Evolutionary conservation across 2,888 invertebrate species (phyloP).

Genomic region (Sphecodes monilicornis): DNA sequence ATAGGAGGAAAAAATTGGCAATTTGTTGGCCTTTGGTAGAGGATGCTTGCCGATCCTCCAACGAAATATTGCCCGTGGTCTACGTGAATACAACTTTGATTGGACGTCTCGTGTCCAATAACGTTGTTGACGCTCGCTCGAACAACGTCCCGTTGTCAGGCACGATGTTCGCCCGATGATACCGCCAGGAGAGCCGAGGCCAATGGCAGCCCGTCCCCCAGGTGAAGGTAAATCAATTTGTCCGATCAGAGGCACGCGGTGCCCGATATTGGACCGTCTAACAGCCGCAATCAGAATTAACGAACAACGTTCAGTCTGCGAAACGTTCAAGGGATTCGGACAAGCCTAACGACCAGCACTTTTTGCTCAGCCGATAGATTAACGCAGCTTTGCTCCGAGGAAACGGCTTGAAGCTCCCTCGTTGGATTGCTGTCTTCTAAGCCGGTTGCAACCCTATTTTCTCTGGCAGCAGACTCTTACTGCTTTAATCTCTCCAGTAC

Average conservation of each 20-base stretch:
- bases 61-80: conserved; percentile 8
- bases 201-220: conserved; percentile 37
- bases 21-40: conserved; percentile 3
- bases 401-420: background rate
- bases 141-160: conserved; percentile 35
- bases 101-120: conserved; percentile 59
- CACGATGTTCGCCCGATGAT: conserved; percentile 48
- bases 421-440: background rate
- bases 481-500: background rate
- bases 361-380: background rate
- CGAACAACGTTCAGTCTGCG: background rate
- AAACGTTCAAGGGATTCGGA: background rate
- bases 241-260: conserved; percentile 22
- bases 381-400: background rate
- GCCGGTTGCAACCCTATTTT: background rate
- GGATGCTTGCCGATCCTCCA: background rate
- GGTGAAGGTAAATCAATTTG: conserved; percentile 49
- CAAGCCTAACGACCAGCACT: background rate
- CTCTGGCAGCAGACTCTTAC: background rate
- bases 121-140: conserved; percentile 53
- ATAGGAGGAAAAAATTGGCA: conserved; percentile 14
- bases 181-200: conserved; percentile 11
- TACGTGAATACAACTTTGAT: conserved; percentile 62
- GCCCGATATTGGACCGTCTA: conserved; percentile 34
- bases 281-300: conserved; percentile 8